Conservation (phyloP, 2,113 vertebrate genomes). For the Oenanthe melanoleuca region DNA sequence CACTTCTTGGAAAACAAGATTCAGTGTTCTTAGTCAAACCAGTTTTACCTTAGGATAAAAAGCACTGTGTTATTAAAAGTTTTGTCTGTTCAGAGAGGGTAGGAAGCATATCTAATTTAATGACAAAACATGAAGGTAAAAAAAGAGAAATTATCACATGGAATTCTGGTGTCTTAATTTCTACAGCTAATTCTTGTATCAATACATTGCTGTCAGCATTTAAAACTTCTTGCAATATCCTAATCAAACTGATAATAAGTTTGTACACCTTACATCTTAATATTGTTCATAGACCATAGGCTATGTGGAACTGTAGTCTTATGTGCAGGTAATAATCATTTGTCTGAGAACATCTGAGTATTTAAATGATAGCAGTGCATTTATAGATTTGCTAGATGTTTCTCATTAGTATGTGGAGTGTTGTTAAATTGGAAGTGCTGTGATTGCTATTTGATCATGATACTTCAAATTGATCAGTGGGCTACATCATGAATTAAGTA, state of each 20-base stretch:
- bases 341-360: not conserved
- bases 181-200: not conserved
- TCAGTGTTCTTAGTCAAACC: not conserved
- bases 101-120: not conserved
- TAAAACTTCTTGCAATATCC: not conserved
- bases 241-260: not conserved
- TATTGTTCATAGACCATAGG: not conserved
- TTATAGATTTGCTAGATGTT: not conserved
- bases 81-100: not conserved
- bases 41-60: not conserved
- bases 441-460: not conserved
- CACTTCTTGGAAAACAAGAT: not conserved
- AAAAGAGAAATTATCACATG: not conserved
- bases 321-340: not conserved
- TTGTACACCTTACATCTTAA: not conserved
- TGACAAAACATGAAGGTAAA: not conserved
- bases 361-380: not conserved
- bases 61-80: not conserved
- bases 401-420: not conserved
- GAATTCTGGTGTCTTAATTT: not conserved
- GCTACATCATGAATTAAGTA: not conserved
- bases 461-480: not conserved
- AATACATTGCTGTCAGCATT: not conserved
- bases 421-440: not conserved
- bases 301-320: fast-evolving